Conservation (phyloP, 2,113 vertebrate genomes). For the Crotalus horridus region DNA sequence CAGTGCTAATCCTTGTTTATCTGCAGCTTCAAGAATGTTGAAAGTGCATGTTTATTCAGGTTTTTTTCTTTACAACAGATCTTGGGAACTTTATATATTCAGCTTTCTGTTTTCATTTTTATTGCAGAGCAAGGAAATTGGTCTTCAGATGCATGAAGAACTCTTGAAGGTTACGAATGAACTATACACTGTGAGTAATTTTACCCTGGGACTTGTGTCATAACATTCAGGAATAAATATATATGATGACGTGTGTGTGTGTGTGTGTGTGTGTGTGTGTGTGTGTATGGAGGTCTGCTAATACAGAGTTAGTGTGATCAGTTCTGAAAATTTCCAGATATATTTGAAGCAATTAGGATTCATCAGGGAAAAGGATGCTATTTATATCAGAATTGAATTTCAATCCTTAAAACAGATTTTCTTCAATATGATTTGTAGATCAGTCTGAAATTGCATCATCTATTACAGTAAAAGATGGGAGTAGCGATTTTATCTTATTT, state of each 20-base stretch:
- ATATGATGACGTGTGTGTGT: rapidly evolving
- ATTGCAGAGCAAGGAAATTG: constrained; percentile 94
- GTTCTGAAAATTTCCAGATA: neutral
- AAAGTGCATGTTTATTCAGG: neutral
- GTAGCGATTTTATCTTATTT: rapidly evolving
- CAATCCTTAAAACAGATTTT: neutral
- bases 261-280: rapidly evolving
- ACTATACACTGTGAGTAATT: constrained; percentile 90
- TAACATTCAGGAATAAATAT: neutral
- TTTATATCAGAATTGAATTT: rapidly evolving
- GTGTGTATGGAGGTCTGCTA: neutral
- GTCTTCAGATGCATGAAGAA: constrained; percentile 94
- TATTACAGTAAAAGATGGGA: rapidly evolving
- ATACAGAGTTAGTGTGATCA: neutral
- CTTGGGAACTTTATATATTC: neutral
- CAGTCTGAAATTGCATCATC: neutral
- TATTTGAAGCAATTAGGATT: neutral
- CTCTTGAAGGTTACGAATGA: constrained; percentile 93
- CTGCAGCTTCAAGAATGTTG: rapidly evolving
- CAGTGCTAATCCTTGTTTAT: neutral
- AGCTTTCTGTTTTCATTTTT: constrained; percentile 10
- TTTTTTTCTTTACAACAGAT: neutral
- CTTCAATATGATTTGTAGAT: neutral
- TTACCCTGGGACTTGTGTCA: rapidly evolving
- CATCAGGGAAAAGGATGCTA: neutral